Conservation (phyloP, 2,797 vertebrate species). For the Trachurus trachurus region DNA sequence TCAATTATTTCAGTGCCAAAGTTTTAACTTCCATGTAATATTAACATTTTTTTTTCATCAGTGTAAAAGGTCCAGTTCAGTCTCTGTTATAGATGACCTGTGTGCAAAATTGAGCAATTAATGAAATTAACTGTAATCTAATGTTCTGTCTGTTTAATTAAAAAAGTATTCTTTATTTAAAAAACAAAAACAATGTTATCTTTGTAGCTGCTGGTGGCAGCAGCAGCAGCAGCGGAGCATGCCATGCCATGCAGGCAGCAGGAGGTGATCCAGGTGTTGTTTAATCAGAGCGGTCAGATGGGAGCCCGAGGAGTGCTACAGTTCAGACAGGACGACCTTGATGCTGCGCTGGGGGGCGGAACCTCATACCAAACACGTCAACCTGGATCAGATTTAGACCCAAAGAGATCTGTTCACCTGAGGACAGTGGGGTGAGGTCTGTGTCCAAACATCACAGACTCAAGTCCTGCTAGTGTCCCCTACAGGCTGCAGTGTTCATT, state of each 20-base stretch:
- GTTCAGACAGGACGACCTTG: constrained; percentile 61
- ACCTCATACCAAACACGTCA: constrained; percentile 46
- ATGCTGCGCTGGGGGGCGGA: constrained; percentile 13
- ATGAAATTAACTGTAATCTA: not conserved
- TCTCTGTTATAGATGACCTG: not conserved
- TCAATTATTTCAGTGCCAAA: not conserved
- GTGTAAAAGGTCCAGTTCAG: not conserved
- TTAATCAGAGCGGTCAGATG: constrained; percentile 59
- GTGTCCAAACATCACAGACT: constrained; percentile 12
- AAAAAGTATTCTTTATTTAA: not conserved
- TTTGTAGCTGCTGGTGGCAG: constrained; percentile 10
- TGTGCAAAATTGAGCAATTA: not conserved
- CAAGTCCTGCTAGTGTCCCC: not conserved
- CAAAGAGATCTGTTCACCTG: constrained; percentile 32
- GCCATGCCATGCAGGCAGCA: constrained; percentile 32
- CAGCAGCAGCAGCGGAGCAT: constrained; percentile 27
- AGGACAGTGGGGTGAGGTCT: constrained; percentile 25
- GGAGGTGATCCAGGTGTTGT: constrained; percentile 56
- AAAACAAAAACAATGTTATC: not conserved
- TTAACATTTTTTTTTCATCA: not conserved
- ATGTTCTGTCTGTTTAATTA: not conserved
- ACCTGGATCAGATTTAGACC: constrained; percentile 56
- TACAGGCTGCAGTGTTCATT: not conserved
- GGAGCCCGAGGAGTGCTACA: constrained; percentile 29
- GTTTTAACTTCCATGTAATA: not conserved